Conservation (phyloP, 2,888 invertebrate species). For the Pteria penguin region DNA sequence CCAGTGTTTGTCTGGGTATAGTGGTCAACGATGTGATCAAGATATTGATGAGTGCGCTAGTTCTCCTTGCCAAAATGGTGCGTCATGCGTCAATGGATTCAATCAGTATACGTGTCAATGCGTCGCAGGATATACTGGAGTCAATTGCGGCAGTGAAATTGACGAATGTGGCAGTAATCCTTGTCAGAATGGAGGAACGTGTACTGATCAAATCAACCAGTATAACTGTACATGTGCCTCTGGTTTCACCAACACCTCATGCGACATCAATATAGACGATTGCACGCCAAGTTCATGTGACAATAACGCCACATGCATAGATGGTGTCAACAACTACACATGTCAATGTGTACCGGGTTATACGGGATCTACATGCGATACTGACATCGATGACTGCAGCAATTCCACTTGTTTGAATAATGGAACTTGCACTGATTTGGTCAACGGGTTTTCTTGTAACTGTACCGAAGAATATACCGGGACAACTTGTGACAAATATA, state of each 20-base stretch:
- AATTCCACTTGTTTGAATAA: constrained; percentile 56
- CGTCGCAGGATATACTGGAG: constrained; percentile 65
- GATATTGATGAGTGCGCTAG: constrained; percentile 91
- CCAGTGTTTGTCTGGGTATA: too few species aligned
- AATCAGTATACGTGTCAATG: constrained; percentile 57
- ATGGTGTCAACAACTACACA: too few species aligned
- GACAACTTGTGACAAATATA: constrained; percentile 56
- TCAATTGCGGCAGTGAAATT: constrained; percentile 1
- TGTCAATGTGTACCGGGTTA: too few species aligned
- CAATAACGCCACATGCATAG: too few species aligned
- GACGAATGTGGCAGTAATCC: too few species aligned
- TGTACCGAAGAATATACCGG: constrained; percentile 64
- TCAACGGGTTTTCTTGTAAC: constrained; percentile 64
- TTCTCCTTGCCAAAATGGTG: constrained; percentile 80
- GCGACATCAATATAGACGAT: too few species aligned
- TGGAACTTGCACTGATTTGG: constrained; percentile 58
- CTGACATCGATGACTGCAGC: constrained; percentile 59
- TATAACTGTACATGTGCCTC: too few species aligned
- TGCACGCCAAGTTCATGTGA: too few species aligned
- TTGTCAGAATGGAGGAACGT: too few species aligned
- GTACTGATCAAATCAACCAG: too few species aligned
- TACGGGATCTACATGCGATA: constrained; percentile 44
- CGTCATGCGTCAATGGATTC: constrained; percentile 48
- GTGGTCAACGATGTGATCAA: too few species aligned
- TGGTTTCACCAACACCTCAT: too few species aligned